Evolutionary conservation across 2,888 invertebrate species (phyloP), one percentile per base, ranked within the genome.

Genomic region (Trachelus stipa): DNA sequence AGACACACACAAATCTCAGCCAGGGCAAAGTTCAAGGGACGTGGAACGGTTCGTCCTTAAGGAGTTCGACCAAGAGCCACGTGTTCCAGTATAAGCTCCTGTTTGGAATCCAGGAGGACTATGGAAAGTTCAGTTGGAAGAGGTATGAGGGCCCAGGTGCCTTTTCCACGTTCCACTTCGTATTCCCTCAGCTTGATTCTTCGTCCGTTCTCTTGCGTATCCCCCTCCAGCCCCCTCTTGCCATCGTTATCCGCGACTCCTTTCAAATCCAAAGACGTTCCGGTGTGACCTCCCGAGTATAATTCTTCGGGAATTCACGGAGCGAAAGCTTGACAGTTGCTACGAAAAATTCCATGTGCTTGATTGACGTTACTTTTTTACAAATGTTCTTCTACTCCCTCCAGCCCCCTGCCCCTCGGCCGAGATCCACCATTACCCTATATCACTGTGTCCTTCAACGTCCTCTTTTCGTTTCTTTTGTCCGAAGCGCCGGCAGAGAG

Each of bases 191-290:
- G 23, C 74, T 75, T 31, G 56, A 69, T 69, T 73, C 40, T 71
- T 33, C 9, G n/a, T 15, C 34, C 35, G 30, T 23, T n/a, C 74
- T 15, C 40, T 15, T 9, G 12, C 23, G 15, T 40, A 1, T 35
- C 35, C 12, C 35, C 35, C 12, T 3, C 1, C 35, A 12, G 9
- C 74, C 1, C 6, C 4, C 78, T 76, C 76, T 79, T 73, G 76
- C 78, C 75, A 76, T 76, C 77, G 77, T 56, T 74, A 80, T 77
- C 77, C 68, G 15, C 73, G 30, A 56, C 68, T 74, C 73, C 76
- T 40, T 56, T n/a, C 31, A 71, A 4, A 73, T 33, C 40, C 34
- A 23, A 34, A 34, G 30, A 56, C 31, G 73, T 75, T 12, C 76
- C 12, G 23, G 40, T 73, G 77, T 74, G 35, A 74, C 75, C 69